Evolutionary conservation across 2,113 vertebrate genomes (phyloP), one percentile per base, ranked within the genome.

Genomic region (Saiga tatarica): DNA sequence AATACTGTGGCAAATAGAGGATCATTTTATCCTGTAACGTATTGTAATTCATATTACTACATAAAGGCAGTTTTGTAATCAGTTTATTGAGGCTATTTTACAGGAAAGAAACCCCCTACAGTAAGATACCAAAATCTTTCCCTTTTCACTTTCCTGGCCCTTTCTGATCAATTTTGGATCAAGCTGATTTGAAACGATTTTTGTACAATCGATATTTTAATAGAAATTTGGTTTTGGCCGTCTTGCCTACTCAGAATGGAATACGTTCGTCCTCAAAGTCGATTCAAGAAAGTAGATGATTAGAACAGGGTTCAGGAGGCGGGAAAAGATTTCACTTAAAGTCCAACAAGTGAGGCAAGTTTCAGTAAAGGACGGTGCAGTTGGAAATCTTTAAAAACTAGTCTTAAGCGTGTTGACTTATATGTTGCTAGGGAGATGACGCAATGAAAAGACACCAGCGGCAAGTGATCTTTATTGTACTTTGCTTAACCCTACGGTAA

Each of bases 121-220:
- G 86, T 92, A 89, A 86, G 60, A 82, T 55, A 81, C 4, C 17
- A 33, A 21, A 6, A 10, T 71, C 28, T 88, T 23, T 15, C 67
- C 42, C 47, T 64, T 59, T 86, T 64, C 45, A 47, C 15, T 84
- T 88, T 89, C 23, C 59, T 89, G 36, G 36, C 28, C 45, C 28
- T 78, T 87, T 84, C 92, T 93, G 60, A 33, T 45, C 59, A 96
- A 95, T 82, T 97, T 95, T 87, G 82, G 50, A 67, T 79, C 64
- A 93, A 97, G 79, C 93, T 94, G 92, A 39, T 67, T 97, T 84
- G 30, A 91, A 94, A 94, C n/a, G 39, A 33, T 36, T 88, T 96
- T 93, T 95, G 87, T 45, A 62, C 26, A 76, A 57, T 92, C 26
- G 10, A 15, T 55, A 59, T 91, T 64, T 81, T 91, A 93, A 87